Base-by-base conservation (phyloP, 2,888 invertebrate genomes). In the Melolontha melolontha region DNA sequence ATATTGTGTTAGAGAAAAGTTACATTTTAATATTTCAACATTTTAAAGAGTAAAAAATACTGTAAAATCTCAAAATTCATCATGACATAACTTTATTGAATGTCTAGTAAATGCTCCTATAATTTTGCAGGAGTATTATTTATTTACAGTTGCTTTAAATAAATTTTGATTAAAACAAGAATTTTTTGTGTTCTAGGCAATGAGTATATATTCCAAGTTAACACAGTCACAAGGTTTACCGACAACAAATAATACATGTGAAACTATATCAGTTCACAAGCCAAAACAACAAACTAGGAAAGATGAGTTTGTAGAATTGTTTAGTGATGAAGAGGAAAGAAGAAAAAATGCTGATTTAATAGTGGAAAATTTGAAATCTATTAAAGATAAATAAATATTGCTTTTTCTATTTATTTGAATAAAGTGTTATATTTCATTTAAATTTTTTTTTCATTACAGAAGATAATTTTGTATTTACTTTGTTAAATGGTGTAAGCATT, bases 131-230 rank as follows among this genome's bases (percentile, higher is more conserved):
- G n/a, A n/a, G n/a, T n/a, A n/a, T n/a, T n/a, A n/a, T n/a, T n/a
- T n/a, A n/a, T n/a, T n/a, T n/a, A 22, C 22, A 22, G 22, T n/a
- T 22, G 22, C 27, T 16, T 5, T 52, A 62, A 11, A 54, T 16
- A 40, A 11, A 29, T 29, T 29, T 41, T 22, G 42, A 52, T 50
- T 27, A 14, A 4, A 62, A 41, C 1, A 22, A 17, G 22, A 11
- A 8, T 65, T 47, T 50, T 22, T 29, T 7, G 55, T 63, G 5
- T 84, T 84, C 16, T 82, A 89, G 88, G 89, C 89, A 1, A 87
- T 89, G 87, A 85, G 88, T 55, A 88, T 89, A 79, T 89, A 89
- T 79, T 85, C 86, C 17, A 86, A 88, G 66, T 86, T 89, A 14
- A 81, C 86, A n/a, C 79, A 77, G 72, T 79, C 54, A 47, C 16